Conservation (phyloP, 2,797 vertebrate species). For the Tympanoctomys barrerae region DNA sequence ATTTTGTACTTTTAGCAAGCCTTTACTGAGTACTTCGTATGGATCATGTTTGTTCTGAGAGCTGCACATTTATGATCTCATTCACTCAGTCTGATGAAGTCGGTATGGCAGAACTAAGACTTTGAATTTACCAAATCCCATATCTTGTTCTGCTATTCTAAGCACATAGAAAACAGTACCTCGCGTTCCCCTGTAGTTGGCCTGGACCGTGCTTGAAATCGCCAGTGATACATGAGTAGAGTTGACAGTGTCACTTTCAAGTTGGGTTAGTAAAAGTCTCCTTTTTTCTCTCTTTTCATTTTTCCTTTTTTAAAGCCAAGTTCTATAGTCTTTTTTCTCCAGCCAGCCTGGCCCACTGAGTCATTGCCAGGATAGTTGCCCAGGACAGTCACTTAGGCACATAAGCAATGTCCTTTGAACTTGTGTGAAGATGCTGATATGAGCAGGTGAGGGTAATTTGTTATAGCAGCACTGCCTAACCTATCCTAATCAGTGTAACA, state of each 20-base stretch:
- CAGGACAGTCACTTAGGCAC: neutral
- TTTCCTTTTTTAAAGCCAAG: neutral
- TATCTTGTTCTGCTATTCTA: neutral
- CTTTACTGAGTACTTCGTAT: neutral
- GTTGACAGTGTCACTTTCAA: neutral
- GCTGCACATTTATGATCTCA: neutral
- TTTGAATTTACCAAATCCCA: neutral
- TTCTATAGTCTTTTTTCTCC: neutral
- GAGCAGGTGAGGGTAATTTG: neutral
- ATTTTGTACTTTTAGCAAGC: neutral
- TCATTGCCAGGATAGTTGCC: neutral
- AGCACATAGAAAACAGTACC: neutral
- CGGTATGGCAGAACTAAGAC: neutral
- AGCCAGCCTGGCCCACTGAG: neutral
- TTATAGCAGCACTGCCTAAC: neutral
- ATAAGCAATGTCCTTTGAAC: neutral
- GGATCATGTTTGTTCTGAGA: neutral
- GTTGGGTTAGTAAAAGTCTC: neutral
- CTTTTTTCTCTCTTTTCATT: neutral
- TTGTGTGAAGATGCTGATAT: neutral
- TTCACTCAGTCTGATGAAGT: neutral
- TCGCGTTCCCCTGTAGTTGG: neutral
- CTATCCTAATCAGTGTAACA: neutral
- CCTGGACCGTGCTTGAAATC: neutral
- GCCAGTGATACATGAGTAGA: neutral